Evolutionary conservation across 1,140 invertebrate species (phyloP).

Genomic region (Drosophila auraria): DNA sequence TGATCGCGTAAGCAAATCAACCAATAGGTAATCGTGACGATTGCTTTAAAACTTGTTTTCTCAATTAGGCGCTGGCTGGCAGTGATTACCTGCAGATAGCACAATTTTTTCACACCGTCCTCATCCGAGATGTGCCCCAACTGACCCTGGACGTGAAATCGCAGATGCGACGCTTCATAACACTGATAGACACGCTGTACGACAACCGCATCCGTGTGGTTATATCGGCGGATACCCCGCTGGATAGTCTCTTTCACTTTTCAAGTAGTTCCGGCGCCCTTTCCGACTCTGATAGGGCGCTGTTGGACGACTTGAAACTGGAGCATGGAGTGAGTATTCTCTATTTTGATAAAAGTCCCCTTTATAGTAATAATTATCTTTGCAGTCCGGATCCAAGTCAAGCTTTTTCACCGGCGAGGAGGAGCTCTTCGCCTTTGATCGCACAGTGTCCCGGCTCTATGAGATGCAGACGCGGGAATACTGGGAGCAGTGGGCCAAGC

Average conservation of each 20-base stretch:
- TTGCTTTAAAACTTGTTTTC: not conserved
- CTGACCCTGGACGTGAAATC: constrained; percentile 92
- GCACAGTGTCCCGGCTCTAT: constrained; percentile 95
- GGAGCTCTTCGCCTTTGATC: constrained; percentile 98
- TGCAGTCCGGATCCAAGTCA: constrained; percentile 85
- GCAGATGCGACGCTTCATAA: constrained; percentile 97
- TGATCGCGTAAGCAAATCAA: constrained; percentile 88
- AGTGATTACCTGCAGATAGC: constrained; percentile 97
- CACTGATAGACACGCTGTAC: constrained; percentile 98
- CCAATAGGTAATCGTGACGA: not conserved
- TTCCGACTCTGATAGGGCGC: constrained; percentile 91
- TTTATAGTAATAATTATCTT: not conserved
- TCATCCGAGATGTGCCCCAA: constrained; percentile 95
- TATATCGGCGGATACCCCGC: constrained; percentile 91
- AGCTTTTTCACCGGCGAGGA: constrained; percentile 99
- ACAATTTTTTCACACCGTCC: constrained; percentile 97
- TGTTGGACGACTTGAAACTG: constrained; percentile 96
- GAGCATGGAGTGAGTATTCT: constrained; percentile 66
- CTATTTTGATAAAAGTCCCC: no score
- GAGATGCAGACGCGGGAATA: constrained; percentile 98
- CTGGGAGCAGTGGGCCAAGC: constrained; percentile 92
- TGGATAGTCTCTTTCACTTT: constrained; percentile 90
- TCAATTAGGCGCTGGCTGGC: constrained; percentile 92
- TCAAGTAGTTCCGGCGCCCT: constrained; percentile 85
- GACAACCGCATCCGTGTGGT: constrained; percentile 95